Evolutionary conservation across 1,140 invertebrate genomes (phyloP).

Genomic region (Tetranychus urticae): DNA sequence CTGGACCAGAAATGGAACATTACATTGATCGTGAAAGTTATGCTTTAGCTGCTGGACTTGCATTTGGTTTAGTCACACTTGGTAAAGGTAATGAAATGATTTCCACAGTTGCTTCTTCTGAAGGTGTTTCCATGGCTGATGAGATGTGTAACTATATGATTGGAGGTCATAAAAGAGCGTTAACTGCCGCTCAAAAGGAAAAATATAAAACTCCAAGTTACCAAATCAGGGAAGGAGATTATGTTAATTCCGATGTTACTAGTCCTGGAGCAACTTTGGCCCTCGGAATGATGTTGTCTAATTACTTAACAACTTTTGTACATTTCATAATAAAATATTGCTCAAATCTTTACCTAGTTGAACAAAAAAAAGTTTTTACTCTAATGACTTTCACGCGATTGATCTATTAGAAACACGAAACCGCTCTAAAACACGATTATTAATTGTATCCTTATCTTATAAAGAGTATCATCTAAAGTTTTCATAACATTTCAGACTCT

Average conservation of each 20-base stretch:
- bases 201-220: slow-evolving; percentile 55
- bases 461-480: too few species aligned
- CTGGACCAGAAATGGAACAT: slow-evolving; percentile 85
- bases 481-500: too few species aligned
- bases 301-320: too few species aligned
- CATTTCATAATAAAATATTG: too few species aligned
- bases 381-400: too few species aligned
- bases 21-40: slow-evolving; percentile 81
- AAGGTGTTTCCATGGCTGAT: slow-evolving; percentile 36
- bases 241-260: slow-evolving; percentile 83
- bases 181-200: slow-evolving; percentile 48
- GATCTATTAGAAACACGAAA: too few species aligned
- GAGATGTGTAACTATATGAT: slow-evolving; percentile 79
- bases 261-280: slow-evolving; percentile 81
- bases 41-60: slow-evolving; percentile 68
- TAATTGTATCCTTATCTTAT: too few species aligned
- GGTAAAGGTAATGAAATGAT: slow-evolving; percentile 25
- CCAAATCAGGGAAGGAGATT: slow-evolving; percentile 70
- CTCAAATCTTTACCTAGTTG: too few species aligned
- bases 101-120: not conserved
- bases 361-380: too few species aligned
- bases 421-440: too few species aligned
- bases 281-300: slow-evolving; percentile 53
- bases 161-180: slow-evolving; percentile 54
- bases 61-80: slow-evolving; percentile 64